These are phyloP conservation scores for Microcebus murinus DNA, from an alignment of 2,113 vertebrate genomes.

Conservation along the genomic window DNA sequence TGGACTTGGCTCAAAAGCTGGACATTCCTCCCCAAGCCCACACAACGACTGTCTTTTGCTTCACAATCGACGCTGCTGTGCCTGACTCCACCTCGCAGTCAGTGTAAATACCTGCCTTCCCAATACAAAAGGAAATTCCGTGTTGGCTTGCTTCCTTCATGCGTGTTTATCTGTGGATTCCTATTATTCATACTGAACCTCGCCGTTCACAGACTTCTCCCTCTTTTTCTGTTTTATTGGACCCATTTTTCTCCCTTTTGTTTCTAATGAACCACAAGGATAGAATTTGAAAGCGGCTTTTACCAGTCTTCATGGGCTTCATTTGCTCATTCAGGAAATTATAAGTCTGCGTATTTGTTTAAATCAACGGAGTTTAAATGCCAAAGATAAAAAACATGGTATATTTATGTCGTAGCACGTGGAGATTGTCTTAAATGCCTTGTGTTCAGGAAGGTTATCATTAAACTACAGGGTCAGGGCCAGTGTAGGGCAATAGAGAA, in stretches of 20 bases:
- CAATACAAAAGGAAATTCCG: background rate
- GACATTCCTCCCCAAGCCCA: background rate
- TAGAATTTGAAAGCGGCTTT: background rate
- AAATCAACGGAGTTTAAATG: background rate
- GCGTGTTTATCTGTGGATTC: background rate
- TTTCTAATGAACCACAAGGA: background rate
- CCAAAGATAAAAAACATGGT: background rate
- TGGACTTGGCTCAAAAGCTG: background rate
- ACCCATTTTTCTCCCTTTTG: background rate
- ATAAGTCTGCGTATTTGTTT: background rate
- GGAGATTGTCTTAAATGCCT: background rate
- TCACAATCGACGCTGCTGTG: background rate
- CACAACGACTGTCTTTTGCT: background rate
- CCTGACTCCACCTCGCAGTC: background rate
- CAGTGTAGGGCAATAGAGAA: background rate
- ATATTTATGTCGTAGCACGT: background rate
- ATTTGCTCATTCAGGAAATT: background rate
- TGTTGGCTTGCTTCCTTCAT: background rate
- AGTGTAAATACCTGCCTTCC: background rate
- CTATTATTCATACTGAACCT: background rate
- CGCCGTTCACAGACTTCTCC: background rate
- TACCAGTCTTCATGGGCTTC: background rate
- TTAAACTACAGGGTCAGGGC: background rate
- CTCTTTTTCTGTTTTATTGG: background rate
- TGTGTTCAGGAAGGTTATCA: background rate